Conservation (phyloP, 2,797 vertebrate species). For the Clamator glandarius region DNA sequence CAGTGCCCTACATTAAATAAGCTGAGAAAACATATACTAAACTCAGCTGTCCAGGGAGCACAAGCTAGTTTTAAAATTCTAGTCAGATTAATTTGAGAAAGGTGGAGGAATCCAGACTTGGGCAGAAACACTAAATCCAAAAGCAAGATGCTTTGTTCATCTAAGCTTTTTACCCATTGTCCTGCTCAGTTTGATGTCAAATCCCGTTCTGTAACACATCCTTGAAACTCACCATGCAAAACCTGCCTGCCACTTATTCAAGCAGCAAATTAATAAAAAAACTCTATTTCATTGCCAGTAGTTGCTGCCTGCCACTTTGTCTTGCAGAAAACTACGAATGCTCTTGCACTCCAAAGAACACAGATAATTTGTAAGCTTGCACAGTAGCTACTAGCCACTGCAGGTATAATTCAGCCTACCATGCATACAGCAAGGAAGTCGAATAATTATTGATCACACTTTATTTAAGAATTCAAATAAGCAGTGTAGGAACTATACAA, state of each 20-base stretch:
- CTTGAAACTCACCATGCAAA: background rate
- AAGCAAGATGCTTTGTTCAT: background rate
- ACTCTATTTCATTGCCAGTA: background rate
- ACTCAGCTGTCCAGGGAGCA: background rate
- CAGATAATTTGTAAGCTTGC: constrained; percentile 26
- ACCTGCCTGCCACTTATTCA: background rate
- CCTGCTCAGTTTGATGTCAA: background rate
- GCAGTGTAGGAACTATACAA: background rate
- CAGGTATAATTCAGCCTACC: constrained; percentile 51
- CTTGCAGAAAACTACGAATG: background rate
- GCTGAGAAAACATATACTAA: background rate
- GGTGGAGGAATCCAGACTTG: background rate
- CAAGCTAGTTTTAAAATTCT: background rate
- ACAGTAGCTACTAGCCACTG: background rate
- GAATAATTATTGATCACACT: constrained; percentile 27
- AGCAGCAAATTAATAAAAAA: background rate
- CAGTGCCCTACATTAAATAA: background rate
- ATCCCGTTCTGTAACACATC: accelerated
- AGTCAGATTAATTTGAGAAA: background rate
- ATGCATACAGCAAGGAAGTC: constrained; percentile 33
- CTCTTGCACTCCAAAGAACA: background rate
- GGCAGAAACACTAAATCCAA: background rate
- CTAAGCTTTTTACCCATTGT: background rate
- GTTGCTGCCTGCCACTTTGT: background rate
- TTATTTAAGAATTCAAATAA: constrained; percentile 4